Conservation (phyloP, 2,113 vertebrate genomes). For the Athene noctua region DNA sequence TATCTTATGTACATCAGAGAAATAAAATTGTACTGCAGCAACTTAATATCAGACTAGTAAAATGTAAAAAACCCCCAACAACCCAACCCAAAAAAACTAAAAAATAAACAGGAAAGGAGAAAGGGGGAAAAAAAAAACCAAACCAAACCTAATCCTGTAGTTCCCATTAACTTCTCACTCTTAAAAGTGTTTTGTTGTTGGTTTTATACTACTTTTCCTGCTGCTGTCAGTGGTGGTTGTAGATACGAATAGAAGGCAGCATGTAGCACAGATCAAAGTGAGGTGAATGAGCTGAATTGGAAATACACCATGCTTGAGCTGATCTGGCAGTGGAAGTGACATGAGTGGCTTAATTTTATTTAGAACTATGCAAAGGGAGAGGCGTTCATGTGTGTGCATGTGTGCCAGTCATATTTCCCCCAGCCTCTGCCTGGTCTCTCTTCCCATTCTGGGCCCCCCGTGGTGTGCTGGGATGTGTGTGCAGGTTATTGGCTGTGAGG, state of each 20-base stretch:
- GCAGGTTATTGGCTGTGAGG: neutral
- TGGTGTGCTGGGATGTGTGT: rapidly evolving
- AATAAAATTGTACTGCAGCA: neutral
- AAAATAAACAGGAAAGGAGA: too few species aligned
- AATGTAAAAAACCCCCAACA: neutral
- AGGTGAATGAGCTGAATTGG: conserved; percentile 15
- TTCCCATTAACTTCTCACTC: neutral
- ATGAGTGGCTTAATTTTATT: neutral
- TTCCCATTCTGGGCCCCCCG: neutral
- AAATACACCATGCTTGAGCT: neutral
- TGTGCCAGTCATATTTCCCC: rapidly evolving
- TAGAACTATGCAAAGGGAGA: neutral
- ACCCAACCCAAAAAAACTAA: too few species aligned
- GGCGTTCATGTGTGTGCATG: neutral
- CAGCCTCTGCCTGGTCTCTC: neutral
- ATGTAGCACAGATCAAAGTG: neutral
- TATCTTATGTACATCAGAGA: neutral
- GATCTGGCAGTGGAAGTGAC: neutral
- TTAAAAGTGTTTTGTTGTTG: neutral
- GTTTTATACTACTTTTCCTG: neutral
- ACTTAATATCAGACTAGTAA: neutral
- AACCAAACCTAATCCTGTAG: neutral
- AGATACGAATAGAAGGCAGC: neutral
- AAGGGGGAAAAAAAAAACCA: neutral
- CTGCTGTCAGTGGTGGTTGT: neutral